Base-by-base conservation (phyloP, 2,113 vertebrate species). In the Columba janthina region DNA sequence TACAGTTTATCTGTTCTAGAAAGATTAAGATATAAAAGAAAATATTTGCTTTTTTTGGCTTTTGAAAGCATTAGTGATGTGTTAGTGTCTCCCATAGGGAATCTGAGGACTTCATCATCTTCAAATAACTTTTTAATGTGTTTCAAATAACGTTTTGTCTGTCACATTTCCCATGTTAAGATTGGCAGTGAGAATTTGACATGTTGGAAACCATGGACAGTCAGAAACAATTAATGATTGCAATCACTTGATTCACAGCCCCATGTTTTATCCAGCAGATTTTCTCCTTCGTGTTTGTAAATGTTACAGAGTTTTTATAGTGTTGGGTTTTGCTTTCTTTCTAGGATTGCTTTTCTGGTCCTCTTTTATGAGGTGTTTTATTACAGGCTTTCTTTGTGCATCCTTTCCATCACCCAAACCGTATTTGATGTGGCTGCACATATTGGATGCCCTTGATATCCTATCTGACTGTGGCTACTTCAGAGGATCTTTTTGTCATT, bases 351-450 rank as follows among this genome's bases (percentile, higher is more conserved):
- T 42, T 79, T 91, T 96, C 82, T 94, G 65, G 40, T 29, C 77
- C 57, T 86, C 62, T 87, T 96, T 96, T 88, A 96, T 65, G 74
- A 95, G 83, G 66, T 90, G 84, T 95, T 94, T 96, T 96, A 67
- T 86, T 94, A 54, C 44, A 53, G 66, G 44, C 26, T 83, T 90
- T 36, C 87, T 90, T 91, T 89, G 80, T 72, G 65, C 50, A 81
- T 92, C 92, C 61, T 89, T 46, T 72, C 54, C 53, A 40, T 81
- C 88, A 86, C 42, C 53, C 38, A 46, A 71, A 62, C 34, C 61
- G 24, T 90, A 50, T 95, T 93, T 96, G 85, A 93, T 93, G 69
- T 90, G 81, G 44, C 70, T 76, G 78, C 0, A 0, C 58, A 70
- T 82, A 74, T 53, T 88, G 87, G 77, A 84, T 85, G 75, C 40